Conservation (phyloP, 2,113 vertebrate genomes). For the Silurus glanis region DNA sequence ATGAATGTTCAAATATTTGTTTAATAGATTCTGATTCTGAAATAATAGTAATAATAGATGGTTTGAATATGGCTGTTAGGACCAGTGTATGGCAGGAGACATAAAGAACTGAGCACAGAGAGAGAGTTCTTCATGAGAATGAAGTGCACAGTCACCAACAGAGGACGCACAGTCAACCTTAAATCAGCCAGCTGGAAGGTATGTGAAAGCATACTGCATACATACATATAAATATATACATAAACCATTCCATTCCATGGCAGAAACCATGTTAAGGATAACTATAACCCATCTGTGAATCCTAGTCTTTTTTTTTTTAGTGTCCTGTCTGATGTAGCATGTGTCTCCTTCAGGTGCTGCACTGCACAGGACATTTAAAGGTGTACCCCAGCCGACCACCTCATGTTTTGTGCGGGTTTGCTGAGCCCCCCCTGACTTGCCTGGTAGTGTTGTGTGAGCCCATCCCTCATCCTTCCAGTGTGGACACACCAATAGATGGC, state of each 20-base stretch:
- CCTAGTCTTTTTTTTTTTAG: not conserved
- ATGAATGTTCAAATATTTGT: not conserved
- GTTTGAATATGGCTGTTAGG: conserved; percentile 48
- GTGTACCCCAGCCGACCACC: conserved; percentile 71
- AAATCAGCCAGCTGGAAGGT: conserved; percentile 97
- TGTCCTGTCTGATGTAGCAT: not conserved
- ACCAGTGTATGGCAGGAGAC: conserved; percentile 54
- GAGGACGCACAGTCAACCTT: conserved; percentile 87
- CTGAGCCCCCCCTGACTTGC: conserved; percentile 81
- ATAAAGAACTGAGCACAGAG: conserved; percentile 74
- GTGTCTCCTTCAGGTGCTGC: conserved; percentile 78
- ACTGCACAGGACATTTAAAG: conserved; percentile 87
- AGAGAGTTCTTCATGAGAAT: conserved; percentile 94
- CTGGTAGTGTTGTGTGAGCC: conserved; percentile 91
- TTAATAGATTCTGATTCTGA: not conserved
- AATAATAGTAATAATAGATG: not conserved
- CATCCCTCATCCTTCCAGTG: conserved; percentile 85
- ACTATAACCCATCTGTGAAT: not conserved
- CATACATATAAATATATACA: not conserved
- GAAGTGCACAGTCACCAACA: conserved; percentile 90
- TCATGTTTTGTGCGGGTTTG: conserved; percentile 75
- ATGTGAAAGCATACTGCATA: conserved; percentile 5
- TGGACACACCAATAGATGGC: conserved; percentile 87
- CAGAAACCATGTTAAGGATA: not conserved
- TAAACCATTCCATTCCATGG: not conserved